Base-by-base conservation (phyloP, 2,888 invertebrate genomes). In the Halocaridina rubra region DNA sequence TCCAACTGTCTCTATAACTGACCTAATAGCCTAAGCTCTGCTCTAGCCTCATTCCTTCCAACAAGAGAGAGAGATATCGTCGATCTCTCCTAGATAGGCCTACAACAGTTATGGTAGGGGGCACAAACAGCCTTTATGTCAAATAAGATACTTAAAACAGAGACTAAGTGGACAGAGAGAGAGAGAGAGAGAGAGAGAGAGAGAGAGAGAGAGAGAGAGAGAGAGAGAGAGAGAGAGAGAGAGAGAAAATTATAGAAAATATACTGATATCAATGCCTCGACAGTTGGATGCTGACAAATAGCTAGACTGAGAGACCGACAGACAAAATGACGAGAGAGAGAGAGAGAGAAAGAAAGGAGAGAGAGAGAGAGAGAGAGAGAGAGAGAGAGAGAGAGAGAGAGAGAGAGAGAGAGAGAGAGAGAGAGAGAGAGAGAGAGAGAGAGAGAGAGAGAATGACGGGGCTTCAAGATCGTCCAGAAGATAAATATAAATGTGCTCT, bases 221-320 rank as follows among this genome's bases (percentile, higher is more conserved):
- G 24, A 69, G 69, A 69, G 69, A 69, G 69, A 69, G 69, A 69
- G 69, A 69, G 69, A 69, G 69, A 69, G 69, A 69, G 69, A 69
- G 29, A 69, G 69, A 69, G 69, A 69, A 32, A 67, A 67, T 27
- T 30, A 67, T 67, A 67, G 30, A n/a, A 10, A 67, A n/a, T n/a
- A 67, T 29, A 67, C 16, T 27, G n/a, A 67, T 67, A 27, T 30
- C 30, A 27, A 29, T 0, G 8, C 27, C 22, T 27, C n/a, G 7
- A 27, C 13, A 39, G 7, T 39, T 24, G 24, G 39, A 10, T n/a
- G n/a, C 74, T 19, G 22, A 39, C 74, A 24, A 75, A 75, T 29
- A 75, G 0, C 53, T 39, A 46, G 39, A 39, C 39, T 22, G 24
- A 10, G 46, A 53, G 74, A 29, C 13, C 22, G 74, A 75, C n/a